Evolutionary conservation across 1,140 invertebrate species (phyloP).

Genomic region (Physella acuta): DNA sequence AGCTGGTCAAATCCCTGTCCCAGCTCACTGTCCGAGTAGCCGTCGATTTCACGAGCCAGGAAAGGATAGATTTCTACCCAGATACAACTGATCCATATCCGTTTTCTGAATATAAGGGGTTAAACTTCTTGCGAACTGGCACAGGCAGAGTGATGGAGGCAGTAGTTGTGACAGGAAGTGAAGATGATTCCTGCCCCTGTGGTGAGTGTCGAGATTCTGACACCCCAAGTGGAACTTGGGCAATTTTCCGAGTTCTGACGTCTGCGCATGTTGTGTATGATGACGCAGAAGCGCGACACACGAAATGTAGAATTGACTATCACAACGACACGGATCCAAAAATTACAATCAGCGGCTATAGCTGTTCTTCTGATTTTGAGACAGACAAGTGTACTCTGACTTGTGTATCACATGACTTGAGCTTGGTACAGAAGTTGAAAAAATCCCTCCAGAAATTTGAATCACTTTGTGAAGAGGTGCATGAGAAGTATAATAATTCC

Average conservation of each 20-base stretch:
- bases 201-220: neutral
- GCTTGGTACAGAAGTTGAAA: neutral
- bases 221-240: neutral
- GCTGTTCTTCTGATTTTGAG: neutral
- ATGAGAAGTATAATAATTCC: neutral
- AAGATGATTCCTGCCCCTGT: conserved; percentile 4
- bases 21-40: conserved; percentile 2
- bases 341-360: neutral
- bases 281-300: neutral
- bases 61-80: neutral
- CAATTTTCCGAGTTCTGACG: neutral
- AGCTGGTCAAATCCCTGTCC: neutral
- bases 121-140: neutral
- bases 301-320: neutral
- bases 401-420: neutral
- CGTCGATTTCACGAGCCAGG: neutral
- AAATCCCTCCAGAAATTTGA: neutral
- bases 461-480: neutral
- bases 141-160: neutral
- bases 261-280: neutral
- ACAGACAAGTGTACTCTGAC: neutral
- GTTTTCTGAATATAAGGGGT: neutral
- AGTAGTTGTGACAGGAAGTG: neutral
- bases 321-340: neutral
- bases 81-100: neutral